phyloP scores from a whole-genome alignment of 2,113 vertebrate species.

The Corythaeola cristata region DNA sequence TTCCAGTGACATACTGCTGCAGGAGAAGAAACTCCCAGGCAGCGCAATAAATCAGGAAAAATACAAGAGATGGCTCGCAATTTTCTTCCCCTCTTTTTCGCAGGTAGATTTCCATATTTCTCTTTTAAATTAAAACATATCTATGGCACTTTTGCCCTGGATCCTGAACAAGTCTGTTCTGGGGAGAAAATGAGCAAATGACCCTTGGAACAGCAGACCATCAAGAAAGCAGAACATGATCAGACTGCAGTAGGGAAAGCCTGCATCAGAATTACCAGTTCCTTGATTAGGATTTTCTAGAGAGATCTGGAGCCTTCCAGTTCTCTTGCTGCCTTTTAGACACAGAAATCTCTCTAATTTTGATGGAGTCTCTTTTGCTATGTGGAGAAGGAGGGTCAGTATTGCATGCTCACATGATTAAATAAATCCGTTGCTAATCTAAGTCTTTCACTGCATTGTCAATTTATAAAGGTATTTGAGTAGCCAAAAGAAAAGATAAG shows the following conservation, averaged over 20 bases:
- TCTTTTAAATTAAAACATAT: not conserved
- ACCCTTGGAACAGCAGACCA: not conserved
- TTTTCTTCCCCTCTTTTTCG: not conserved
- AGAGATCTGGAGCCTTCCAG: not conserved
- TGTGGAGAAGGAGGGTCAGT: not conserved
- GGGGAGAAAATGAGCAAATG: not conserved
- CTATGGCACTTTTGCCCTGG: not conserved
- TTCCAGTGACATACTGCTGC: not conserved
- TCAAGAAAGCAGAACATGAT: not conserved
- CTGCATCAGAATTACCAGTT: not conserved
- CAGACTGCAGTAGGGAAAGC: not conserved
- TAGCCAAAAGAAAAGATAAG: not conserved
- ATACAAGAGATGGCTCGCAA: not conserved
- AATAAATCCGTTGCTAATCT: not conserved
- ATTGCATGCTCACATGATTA: not conserved
- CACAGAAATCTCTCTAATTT: not conserved
- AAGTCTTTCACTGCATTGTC: not conserved
- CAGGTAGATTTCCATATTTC: not conserved
- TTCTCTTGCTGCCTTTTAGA: not conserved
- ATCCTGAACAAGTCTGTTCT: not conserved
- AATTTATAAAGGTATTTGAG: not conserved
- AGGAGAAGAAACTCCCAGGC: not conserved
- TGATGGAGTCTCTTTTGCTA: not conserved
- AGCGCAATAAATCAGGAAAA: not conserved
- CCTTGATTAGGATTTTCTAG: not conserved